These are phyloP conservation scores for Crotalus tigris DNA, from an alignment of 2,113 vertebrate genomes.

Conservation along the genomic window DNA sequence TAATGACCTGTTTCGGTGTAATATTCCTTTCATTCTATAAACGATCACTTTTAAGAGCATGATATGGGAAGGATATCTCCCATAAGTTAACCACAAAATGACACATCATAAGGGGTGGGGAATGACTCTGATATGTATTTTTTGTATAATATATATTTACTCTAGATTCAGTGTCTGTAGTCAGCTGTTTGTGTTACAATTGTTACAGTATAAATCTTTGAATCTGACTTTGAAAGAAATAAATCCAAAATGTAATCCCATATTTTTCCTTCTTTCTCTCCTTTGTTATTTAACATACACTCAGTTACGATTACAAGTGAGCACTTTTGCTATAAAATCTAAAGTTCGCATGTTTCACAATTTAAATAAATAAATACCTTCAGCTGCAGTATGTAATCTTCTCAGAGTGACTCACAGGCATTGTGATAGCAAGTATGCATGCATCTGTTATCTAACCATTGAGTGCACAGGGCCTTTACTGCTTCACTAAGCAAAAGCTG, in stretches of 20 bases:
- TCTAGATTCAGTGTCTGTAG: neutral
- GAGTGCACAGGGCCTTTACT: constrained; percentile 15
- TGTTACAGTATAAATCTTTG: neutral
- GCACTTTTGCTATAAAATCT: neutral
- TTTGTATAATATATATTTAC: neutral
- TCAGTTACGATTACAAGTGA: neutral
- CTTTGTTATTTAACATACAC: neutral
- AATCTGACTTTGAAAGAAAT: neutral
- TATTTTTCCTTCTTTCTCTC: neutral
- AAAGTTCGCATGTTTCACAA: neutral
- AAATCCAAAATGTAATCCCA: neutral
- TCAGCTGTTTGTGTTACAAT: neutral
- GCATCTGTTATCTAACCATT: constrained; percentile 9
- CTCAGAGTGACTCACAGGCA: constrained; percentile 3
- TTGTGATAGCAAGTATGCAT: constrained; percentile 1
- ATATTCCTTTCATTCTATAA: neutral
- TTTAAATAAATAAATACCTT: neutral
- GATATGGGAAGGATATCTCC: neutral
- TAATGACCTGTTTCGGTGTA: neutral
- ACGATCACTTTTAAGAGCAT: neutral
- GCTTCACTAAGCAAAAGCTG: constrained; percentile 23
- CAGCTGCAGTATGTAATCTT: neutral
- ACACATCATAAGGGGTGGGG: neutral
- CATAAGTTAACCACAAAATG: neutral
- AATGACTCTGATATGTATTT: neutral